Conservation (phyloP, 2,797 vertebrate species). For the Schizopygopsis pylzovi region DNA sequence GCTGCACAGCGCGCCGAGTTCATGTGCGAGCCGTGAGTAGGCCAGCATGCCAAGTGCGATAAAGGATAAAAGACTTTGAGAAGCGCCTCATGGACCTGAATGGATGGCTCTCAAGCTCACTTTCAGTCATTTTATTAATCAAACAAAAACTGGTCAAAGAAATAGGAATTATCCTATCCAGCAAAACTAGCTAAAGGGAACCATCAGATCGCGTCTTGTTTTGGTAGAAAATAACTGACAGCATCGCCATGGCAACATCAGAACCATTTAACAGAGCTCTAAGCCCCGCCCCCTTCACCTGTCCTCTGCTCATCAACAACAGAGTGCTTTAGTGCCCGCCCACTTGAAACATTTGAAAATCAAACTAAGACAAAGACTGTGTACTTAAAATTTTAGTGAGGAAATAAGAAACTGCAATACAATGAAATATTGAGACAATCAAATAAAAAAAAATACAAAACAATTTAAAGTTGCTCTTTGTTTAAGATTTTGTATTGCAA, state of each 20-base stretch:
- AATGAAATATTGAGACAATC: background rate
- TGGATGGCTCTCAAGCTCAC: constrained; percentile 21
- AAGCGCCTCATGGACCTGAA: background rate
- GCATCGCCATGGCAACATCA: constrained; percentile 14
- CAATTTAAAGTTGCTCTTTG: too few species aligned
- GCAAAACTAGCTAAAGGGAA: background rate
- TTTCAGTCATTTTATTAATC: background rate
- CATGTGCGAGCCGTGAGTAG: constrained; percentile 25
- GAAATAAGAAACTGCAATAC: background rate
- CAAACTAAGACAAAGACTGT: background rate
- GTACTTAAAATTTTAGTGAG: background rate
- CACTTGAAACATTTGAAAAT: background rate
- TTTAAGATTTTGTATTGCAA: too few species aligned
- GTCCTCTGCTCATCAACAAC: constrained; percentile 20
- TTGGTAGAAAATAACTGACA: background rate
- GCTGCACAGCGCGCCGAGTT: constrained; percentile 56
- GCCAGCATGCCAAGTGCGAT: constrained; percentile 26
- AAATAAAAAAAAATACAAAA: background rate
- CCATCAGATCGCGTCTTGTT: background rate
- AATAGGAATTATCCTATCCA: background rate
- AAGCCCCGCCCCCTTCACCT: constrained; percentile 22
- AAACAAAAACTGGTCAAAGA: background rate
- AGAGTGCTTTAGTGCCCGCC: background rate
- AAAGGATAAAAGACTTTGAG: constrained; percentile 29
- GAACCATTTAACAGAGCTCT: background rate